Evolutionary conservation across 2,113 vertebrate species (phyloP), one percentile per base, ranked within the genome.

Genomic region (Hemicordylus capensis): DNA sequence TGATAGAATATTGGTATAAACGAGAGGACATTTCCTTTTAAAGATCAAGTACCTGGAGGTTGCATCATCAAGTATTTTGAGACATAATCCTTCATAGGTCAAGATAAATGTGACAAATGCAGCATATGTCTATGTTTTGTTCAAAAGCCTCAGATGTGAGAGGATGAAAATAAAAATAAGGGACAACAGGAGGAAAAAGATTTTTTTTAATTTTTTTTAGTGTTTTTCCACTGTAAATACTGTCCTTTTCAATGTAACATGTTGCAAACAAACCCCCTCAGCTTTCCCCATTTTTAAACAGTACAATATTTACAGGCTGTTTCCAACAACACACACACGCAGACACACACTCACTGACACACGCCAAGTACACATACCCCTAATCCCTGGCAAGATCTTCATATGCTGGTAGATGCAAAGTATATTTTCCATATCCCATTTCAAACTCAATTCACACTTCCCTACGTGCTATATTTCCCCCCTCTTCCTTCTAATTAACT

Each of bases 281-380:
- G 92, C 88, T 92, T 95, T 96, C 93, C 93, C 91, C 94, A 95
- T 28, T 95, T 96, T 96, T 94, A 61, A 95, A 96, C 95, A 96
- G 94, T 96, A 96, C 93, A 95, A 83, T 97, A 96, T 97, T 95
- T 97, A 97, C 96, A 97, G 91, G 93, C 93, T 81, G 90, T 96
- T 96, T 94, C 91, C 90, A 94, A 4, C 88, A 92, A 95, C 92
- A 93, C 28, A 85, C 94, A 95, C 90, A 88, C 96, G 92, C 86
- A 95, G 94, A 93, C 91, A 91, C 73, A 92, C 70, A 54, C 73
- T 56, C 93, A 12, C 94, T 89, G 92, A 92, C 93, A 93, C 91
- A 96, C 95, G 83, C 80, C 88, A 87, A 91, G 89, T 90, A 95
- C 93, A 88, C 46, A 90, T 90, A 92, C 89, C 90, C 93, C 92